These are phyloP conservation scores for Papilio demoleus DNA, from an alignment of 2,888 invertebrate species.

Conservation along the genomic window DNA sequence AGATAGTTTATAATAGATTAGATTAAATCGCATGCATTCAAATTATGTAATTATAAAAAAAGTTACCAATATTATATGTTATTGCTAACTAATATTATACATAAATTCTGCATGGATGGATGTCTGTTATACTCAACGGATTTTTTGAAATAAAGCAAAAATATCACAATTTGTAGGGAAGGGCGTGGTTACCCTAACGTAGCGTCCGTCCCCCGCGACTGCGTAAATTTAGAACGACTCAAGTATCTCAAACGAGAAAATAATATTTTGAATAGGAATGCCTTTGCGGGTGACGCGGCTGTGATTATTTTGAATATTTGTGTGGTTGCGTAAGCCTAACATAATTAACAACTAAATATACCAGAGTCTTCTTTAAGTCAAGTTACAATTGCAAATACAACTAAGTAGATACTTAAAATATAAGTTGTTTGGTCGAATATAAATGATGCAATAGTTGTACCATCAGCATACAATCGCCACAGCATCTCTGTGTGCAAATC, in stretches of 20 bases:
- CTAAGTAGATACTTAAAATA: neutral
- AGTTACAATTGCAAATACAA: neutral
- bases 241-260: conserved; percentile 66
- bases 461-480: conserved; percentile 80
- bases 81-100: too few species aligned
- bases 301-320: conserved; percentile 51
- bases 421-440: neutral
- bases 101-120: too few species aligned
- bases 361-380: neutral
- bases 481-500: conserved; percentile 77
- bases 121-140: too few species aligned
- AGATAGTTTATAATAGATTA: too few species aligned
- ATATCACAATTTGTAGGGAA: too few species aligned
- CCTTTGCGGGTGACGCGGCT: conserved; percentile 75
- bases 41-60: too few species aligned
- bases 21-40: too few species aligned
- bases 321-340: conserved; percentile 15
- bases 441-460: conserved; percentile 25
- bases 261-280: conserved; percentile 72
- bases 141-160: too few species aligned
- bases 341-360: neutral
- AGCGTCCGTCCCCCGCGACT: conserved; percentile 72
- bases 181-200: conserved; percentile 45
- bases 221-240: conserved; percentile 76
- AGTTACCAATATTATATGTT: too few species aligned